phyloP scores from a whole-genome alignment of 2,888 invertebrate species.

The Drosophila setosimentum region DNA sequence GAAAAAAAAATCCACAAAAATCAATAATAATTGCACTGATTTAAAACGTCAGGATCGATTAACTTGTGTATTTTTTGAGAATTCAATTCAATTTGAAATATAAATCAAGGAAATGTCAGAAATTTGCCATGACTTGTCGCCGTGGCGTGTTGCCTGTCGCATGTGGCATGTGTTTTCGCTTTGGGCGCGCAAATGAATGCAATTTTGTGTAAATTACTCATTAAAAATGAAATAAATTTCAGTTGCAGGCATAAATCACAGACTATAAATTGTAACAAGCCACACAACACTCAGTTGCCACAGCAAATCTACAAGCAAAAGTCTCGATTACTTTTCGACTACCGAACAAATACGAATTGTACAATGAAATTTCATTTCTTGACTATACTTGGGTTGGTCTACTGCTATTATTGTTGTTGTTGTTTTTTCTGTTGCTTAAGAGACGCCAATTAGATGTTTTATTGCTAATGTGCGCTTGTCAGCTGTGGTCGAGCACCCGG shows the following conservation, averaged over 20 bases:
- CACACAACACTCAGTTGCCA: slow-evolving; percentile 33
- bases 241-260: slow-evolving; percentile 75
- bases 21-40: slow-evolving; percentile 37
- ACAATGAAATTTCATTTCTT: slow-evolving; percentile 72
- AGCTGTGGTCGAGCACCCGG: slow-evolving; percentile 53
- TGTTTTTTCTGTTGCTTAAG: slow-evolving; percentile 53
- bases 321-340: slow-evolving; percentile 62
- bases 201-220: slow-evolving; percentile 80
- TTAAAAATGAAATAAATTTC: slow-evolving; percentile 81
- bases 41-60: slow-evolving; percentile 31
- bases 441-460: slow-evolving; percentile 81
- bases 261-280: slow-evolving; percentile 68
- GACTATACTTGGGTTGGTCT: slow-evolving; percentile 26
- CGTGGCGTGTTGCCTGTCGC: slow-evolving; percentile 35
- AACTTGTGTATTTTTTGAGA: slow-evolving; percentile 30
- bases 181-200: slow-evolving; percentile 74
- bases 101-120: slow-evolving; percentile 80
- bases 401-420: slow-evolving; percentile 26
- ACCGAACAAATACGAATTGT: slow-evolving; percentile 32
- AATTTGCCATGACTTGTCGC: slow-evolving; percentile 79
- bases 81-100: slow-evolving; percentile 63
- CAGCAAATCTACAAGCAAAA: slow-evolving; percentile 67
- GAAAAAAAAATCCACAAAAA: neutral
- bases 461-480: slow-evolving; percentile 81
- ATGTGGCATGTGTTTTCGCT: slow-evolving; percentile 55